A percentile compares a stretch with the other conserved stretches of the same genome.
Conservation (phyloP, 2,113 vertebrate genomes). For the Dunckerocampus dactyliophorus region DNA sequence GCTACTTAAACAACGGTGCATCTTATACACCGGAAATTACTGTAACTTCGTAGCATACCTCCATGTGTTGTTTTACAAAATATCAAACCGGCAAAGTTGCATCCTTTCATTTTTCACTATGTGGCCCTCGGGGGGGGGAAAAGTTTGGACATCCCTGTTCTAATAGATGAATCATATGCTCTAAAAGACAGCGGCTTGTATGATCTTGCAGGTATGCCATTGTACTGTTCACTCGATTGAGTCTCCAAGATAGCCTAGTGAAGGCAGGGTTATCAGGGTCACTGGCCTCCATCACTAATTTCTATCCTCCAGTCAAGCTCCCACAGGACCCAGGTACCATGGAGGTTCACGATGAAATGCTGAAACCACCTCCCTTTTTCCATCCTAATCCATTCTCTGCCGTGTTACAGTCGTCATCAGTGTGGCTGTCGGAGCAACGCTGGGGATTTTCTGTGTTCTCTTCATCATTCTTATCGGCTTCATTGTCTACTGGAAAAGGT, state of each 20-base stretch:
- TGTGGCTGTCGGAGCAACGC: constrained; percentile 71
- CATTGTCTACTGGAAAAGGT: constrained; percentile 82
- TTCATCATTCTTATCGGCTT: constrained; percentile 52
- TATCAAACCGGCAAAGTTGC: too few species aligned
- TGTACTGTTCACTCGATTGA: constrained; percentile 49
- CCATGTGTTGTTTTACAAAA: too few species aligned
- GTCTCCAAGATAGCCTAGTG: accelerated
- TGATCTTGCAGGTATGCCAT: constrained; percentile 44
- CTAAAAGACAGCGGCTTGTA: neutral
- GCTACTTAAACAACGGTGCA: too few species aligned
- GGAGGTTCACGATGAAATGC: neutral
- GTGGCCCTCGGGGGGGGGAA: too few species aligned
- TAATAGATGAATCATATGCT: too few species aligned
- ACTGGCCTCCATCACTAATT: neutral
- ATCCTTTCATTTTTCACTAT: too few species aligned
- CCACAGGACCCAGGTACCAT: constrained; percentile 45
- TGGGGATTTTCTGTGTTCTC: constrained; percentile 70
- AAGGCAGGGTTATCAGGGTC: accelerated
- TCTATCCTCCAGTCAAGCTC: accelerated
- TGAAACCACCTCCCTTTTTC: neutral
- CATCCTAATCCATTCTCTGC: neutral
- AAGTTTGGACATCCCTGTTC: too few species aligned
- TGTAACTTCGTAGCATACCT: too few species aligned
- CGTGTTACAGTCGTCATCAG: constrained; percentile 61
- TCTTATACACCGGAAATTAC: too few species aligned